Evolutionary conservation across 2,113 vertebrate species (phyloP).

Genomic region (Cyprinodon brontotheroides): DNA sequence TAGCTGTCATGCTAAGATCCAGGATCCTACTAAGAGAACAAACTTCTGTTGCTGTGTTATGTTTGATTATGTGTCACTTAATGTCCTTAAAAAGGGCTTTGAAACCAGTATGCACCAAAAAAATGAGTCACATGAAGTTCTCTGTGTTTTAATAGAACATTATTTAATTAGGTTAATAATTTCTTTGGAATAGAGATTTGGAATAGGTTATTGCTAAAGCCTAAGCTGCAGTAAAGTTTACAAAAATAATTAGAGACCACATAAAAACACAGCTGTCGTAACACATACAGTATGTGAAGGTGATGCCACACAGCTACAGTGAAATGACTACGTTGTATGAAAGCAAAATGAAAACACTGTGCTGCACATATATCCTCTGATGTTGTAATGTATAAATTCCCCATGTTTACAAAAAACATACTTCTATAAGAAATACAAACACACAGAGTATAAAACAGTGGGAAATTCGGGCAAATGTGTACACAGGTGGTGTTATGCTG

Average conservation of each 20-base stretch:
- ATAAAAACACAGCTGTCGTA: conserved; percentile 6
- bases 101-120: neutral
- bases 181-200: neutral
- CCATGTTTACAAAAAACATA: conserved; percentile 6
- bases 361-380: neutral
- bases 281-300: neutral
- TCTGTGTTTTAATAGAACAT: neutral
- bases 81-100: neutral
- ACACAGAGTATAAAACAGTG: conserved; percentile 13
- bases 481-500: conserved; percentile 38
- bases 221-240: neutral
- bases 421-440: conserved; percentile 16
- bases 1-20: too few species aligned
- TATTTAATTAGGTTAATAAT: neutral
- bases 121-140: neutral
- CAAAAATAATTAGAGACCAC: neutral
- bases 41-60: too few species aligned
- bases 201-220: neutral
- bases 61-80: too few species aligned
- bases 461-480: conserved; percentile 22
- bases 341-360: conserved; percentile 1
- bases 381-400: neutral
- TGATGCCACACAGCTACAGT: neutral
- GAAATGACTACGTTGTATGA: neutral
- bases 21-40: too few species aligned